Evolutionary conservation across 1,140 invertebrate species (phyloP), one percentile per base, ranked within the genome.

Genomic region (Andricus grossulariae): DNA sequence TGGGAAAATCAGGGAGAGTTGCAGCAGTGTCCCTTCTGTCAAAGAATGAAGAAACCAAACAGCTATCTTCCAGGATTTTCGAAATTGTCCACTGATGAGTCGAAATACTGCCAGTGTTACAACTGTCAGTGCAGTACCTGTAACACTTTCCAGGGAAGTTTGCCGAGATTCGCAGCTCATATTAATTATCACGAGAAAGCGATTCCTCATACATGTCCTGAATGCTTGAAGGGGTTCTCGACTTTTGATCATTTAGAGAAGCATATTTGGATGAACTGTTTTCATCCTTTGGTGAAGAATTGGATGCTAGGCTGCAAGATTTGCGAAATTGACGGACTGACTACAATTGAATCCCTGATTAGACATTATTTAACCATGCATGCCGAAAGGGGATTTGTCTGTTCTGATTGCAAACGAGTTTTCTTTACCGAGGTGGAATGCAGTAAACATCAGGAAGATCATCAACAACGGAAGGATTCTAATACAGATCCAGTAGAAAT

Each of bases 281-380:
- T 89, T 51, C 90, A 91, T 60, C 82, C 78, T 3, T 19, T 87
- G 7, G 84, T 83, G 0, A 84, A 82, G 13, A 78, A 66, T 39
- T 66, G 85, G 18, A 39, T 87, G 18, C 79, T 88, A 32, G 77
- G 79, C 6, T 91, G 90, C 54, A 86, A 82, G 52, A 76, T 91
- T 19, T 91, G 90, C 25, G 81, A 88, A 10, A 83, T 91, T 71
- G 85, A 87, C 32, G 90, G 90, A 3, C 89, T 91, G 39, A 83
- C 84, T 3, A 86, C 87, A n/a, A 76, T 86, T 72, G 90, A 91
- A 70, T 76, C 85, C 0, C n/a, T 91, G 3, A 78, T 88, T 0
- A 84, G 81, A 54, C 90, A 91, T 73, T 90, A 88, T 76, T 73
- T 81, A 3, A 18, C 87, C 0, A 84, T 88, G 86, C 90, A 91